Evolutionary conservation across 1,140 invertebrate genomes (phyloP).

Genomic region (Cardiocondyla obscurior): DNA sequence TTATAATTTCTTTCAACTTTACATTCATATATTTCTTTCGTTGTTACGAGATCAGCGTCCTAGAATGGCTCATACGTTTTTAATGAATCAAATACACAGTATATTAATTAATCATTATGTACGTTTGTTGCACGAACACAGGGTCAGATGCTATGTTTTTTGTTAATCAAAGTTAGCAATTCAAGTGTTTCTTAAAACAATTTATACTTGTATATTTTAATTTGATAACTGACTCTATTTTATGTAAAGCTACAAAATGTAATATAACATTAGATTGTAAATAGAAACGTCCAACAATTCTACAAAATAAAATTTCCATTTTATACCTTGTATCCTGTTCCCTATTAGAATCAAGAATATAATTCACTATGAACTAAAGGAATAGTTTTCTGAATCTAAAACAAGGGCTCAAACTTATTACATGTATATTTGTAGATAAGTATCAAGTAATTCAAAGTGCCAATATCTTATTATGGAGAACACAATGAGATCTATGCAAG

Average conservation of each 20-base stretch:
- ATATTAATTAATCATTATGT: background rate
- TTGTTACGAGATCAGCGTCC: background rate
- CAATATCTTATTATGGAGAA: constrained; percentile 73
- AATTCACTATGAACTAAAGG: background rate
- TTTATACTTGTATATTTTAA: background rate
- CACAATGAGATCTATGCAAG: constrained; percentile 79
- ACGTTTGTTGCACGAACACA: background rate
- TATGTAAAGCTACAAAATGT: background rate
- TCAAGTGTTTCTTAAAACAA: background rate
- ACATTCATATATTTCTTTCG: background rate
- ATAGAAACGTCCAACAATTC: background rate
- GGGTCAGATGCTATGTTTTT: background rate
- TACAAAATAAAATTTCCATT: too few relatives aligned
- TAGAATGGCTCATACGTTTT: background rate
- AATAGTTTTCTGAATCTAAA: background rate
- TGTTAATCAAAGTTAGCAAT: background rate
- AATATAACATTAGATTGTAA: background rate
- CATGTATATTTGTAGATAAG: constrained; percentile 51
- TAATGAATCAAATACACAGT: background rate
- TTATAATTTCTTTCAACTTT: background rate
- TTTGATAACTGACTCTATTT: constrained; percentile 25
- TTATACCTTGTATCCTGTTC: too few relatives aligned
- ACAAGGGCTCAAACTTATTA: background rate
- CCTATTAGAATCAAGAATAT: background rate
- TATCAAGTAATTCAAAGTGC: constrained; percentile 41